These are phyloP conservation scores for Ctenochaetus hawaiiensis DNA, from an alignment of 2,797 vertebrate genomes.

Conservation along the genomic window DNA sequence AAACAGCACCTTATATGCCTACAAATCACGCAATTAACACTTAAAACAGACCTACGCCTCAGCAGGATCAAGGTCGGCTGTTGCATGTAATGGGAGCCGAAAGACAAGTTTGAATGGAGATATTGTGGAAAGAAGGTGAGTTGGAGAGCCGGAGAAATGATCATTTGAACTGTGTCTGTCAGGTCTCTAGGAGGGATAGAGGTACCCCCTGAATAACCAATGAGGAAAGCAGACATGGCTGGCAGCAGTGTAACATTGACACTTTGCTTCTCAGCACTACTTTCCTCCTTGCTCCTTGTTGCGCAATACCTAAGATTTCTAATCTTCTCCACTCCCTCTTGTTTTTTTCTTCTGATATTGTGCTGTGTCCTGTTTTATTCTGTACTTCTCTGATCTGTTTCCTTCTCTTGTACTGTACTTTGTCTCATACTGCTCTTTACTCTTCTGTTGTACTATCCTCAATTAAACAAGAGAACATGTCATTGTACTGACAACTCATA, in stretches of 20 bases:
- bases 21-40: constrained; percentile 87
- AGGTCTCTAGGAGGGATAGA: constrained; percentile 40
- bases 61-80: constrained; percentile 72
- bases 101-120: constrained; percentile 52
- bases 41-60: constrained; percentile 75
- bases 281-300: constrained; percentile 8
- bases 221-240: constrained; percentile 53
- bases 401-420: constrained; percentile 30
- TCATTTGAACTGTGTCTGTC: constrained; percentile 66
- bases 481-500: constrained; percentile 59
- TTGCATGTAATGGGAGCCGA: constrained; percentile 61
- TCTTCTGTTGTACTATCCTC: constrained; percentile 64
- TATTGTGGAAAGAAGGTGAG: constrained; percentile 50
- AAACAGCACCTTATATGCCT: constrained; percentile 82
- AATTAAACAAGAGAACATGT: constrained; percentile 70
- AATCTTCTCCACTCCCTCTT: constrained; percentile 49
- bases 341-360: constrained; percentile 35
- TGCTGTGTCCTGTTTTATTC: constrained; percentile 51
- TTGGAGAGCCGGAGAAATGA: constrained; percentile 54
- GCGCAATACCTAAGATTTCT: constrained; percentile 16
- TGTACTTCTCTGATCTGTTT: constrained; percentile 58
- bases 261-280: constrained; percentile 22
- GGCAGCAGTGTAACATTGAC: constrained; percentile 47
- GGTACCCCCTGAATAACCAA: constrained; percentile 57
- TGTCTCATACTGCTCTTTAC: constrained; percentile 45